Percentiles rank a stretch among this genome's conserved stretches.
Conservation (phyloP, 2,113 vertebrate genomes). For the Lepus europaeus region DNA sequence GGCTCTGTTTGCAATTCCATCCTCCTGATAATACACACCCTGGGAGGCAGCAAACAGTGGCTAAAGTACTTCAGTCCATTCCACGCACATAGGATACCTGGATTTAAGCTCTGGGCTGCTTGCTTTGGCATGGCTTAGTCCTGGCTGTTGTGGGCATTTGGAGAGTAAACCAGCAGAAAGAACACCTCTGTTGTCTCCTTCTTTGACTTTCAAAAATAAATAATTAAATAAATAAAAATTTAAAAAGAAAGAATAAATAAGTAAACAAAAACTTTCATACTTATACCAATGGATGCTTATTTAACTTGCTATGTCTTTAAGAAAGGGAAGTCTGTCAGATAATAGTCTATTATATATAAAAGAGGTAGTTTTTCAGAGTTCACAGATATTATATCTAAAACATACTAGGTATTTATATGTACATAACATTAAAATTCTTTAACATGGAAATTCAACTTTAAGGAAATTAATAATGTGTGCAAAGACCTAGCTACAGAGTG, state of each 20-base stretch:
- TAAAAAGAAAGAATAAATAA: not conserved
- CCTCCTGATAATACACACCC: no score
- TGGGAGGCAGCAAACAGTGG: no score
- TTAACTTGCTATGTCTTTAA: slow-evolving; percentile 4
- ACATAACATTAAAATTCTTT: not conserved
- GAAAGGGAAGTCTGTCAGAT: slow-evolving; percentile 8
- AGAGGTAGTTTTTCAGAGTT: not conserved
- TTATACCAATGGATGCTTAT: not conserved
- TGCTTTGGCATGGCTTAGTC: no score
- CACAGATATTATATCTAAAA: slow-evolving; percentile 2
- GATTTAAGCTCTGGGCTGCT: no score
- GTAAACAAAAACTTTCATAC: not conserved
- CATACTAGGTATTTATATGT: not conserved
- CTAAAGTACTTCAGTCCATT: no score
- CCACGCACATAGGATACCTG: no score
- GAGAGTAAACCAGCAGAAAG: no score
- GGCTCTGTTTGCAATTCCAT: no score
- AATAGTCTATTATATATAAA: not conserved
- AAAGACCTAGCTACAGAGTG: not conserved
- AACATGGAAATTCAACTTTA: not conserved
- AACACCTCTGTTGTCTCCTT: no score
- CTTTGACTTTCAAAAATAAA: no score
- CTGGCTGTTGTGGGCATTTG: no score
- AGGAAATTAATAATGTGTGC: not conserved
- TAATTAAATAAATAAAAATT: no score